Base-by-base conservation (phyloP, 1,140 invertebrate species). In the Ips typographus region DNA sequence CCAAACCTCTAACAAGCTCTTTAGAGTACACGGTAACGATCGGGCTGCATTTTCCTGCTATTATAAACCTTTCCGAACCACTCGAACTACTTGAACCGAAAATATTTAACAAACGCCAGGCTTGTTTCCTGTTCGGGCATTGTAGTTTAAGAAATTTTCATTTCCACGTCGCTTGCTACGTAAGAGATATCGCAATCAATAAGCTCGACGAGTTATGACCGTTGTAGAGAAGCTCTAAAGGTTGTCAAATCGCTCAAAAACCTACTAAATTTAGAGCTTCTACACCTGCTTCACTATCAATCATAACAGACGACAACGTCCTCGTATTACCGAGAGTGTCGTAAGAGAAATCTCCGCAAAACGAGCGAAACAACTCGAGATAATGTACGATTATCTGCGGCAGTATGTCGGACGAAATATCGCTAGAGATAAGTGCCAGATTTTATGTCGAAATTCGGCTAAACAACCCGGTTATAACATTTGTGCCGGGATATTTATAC, bases 391-490 rank as follows among this genome's bases (percentile, higher is more conserved):
- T 66, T 66, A 66, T 66, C 64, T 66, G 64, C 47, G 58, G 64
- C 64, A 66, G 53, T 66, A 57, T 66, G 64, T 66, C 55, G 53
- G 42, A 43, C 53, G 40, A 66, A 58, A 66, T 66, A 66, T 66
- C 64, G 64, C 22, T 43, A n/a, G 42, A 47, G 53, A 66, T 66
- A 66, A 57, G 64, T 66, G 64, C 64, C 64, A 66, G 43, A 66
- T 66, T 66, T 66, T 58, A 66, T 66, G 64, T 66, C 40, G 64
- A 66, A 66, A 58, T 66, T 66, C 64, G n/a, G 64, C 64, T 66
- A 66, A 66, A 66, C 64, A 66, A 66, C 64, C 64, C n/a, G 40
- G 62, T 65, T 65, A 65, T 65, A 65, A 55, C 62, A 65, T 55
- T 65, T 39, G 62, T 65, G 62, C 62, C n/a, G 62, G 64, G 40